A percentile compares a stretch with the other conserved stretches of the same genome.
Evolutionary conservation across 2,797 vertebrate genomes (phyloP).

Genomic region (Ambastaia sidthimunki): DNA sequence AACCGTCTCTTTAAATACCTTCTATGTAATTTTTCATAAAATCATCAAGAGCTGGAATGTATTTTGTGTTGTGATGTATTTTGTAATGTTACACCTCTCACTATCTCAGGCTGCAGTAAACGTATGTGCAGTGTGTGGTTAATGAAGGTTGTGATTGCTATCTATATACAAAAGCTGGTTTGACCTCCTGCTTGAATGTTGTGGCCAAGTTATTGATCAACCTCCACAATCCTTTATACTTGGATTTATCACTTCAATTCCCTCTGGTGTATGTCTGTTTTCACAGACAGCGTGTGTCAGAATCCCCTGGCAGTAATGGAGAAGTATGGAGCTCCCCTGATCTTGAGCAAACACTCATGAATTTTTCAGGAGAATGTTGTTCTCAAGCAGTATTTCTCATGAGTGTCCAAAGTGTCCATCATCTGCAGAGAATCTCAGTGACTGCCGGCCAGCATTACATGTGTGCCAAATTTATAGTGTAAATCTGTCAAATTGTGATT

Average conservation of each 20-base stretch:
- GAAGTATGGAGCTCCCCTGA: slow-evolving; percentile 26
- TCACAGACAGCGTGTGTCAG: neutral
- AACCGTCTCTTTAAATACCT: neutral
- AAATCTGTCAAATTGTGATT: slow-evolving; percentile 18
- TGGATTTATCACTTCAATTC: slow-evolving; percentile 24
- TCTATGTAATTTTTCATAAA: neutral
- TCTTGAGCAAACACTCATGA: slow-evolving; percentile 43
- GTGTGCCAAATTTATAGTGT: slow-evolving; percentile 10
- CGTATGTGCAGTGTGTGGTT: neutral
- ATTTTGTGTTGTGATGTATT: neutral
- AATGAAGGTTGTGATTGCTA: neutral
- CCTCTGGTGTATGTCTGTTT: slow-evolving; percentile 5
- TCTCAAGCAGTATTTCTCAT: slow-evolving; percentile 30
- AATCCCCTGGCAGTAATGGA: slow-evolving; percentile 15
- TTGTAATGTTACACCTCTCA: neutral
- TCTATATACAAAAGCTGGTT: slow-evolving; percentile 10
- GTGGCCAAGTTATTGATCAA: slow-evolving; percentile 30
- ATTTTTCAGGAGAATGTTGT: slow-evolving; percentile 49
- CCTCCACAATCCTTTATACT: neutral
- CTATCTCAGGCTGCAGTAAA: neutral
- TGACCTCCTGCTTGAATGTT: slow-evolving; percentile 40
- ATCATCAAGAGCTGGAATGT: neutral
- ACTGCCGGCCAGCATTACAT: neutral
- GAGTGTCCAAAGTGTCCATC: slow-evolving; percentile 8
- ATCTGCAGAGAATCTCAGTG: slow-evolving; percentile 24